Evolutionary conservation across 2,113 vertebrate genomes (phyloP).

Genomic region (Actenoides hombroni): DNA sequence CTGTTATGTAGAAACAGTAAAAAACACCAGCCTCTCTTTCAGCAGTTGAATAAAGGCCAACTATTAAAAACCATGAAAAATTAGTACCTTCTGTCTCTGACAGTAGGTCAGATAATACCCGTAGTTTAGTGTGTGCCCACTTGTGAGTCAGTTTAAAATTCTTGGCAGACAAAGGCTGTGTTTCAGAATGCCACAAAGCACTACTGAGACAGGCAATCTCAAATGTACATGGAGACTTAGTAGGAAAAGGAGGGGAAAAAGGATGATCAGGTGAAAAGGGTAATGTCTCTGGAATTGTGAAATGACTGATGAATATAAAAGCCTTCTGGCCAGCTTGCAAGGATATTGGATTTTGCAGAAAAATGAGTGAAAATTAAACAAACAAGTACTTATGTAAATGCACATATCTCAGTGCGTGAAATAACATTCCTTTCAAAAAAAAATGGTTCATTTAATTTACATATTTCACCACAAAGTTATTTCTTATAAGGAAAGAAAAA

Average conservation of each 20-base stretch:
- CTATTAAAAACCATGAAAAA: conserved; percentile 8
- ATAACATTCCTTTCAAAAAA: neutral
- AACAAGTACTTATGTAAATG: neutral
- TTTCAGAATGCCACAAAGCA: neutral
- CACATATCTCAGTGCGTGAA: neutral
- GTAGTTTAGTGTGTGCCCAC: neutral
- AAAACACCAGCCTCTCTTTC: neutral
- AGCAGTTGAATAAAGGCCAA: neutral
- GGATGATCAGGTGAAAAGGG: neutral
- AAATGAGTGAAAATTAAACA: neutral
- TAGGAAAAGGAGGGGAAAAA: neutral
- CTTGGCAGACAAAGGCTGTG: neutral
- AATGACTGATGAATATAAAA: neutral
- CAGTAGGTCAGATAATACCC: neutral
- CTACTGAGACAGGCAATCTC: neutral
- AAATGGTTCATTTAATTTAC: neutral
- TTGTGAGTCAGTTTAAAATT: neutral
- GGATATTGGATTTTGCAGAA: neutral
- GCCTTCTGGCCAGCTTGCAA: neutral
- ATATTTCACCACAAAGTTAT: neutral
- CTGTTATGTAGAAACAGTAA: neutral
- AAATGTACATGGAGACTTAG: neutral
- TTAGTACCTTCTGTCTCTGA: neutral
- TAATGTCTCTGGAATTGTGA: neutral
- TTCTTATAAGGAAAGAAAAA: neutral